These are phyloP conservation scores for Monochamus saltuarius DNA, from an alignment of 1,140 invertebrate genomes.

Conservation along the genomic window DNA sequence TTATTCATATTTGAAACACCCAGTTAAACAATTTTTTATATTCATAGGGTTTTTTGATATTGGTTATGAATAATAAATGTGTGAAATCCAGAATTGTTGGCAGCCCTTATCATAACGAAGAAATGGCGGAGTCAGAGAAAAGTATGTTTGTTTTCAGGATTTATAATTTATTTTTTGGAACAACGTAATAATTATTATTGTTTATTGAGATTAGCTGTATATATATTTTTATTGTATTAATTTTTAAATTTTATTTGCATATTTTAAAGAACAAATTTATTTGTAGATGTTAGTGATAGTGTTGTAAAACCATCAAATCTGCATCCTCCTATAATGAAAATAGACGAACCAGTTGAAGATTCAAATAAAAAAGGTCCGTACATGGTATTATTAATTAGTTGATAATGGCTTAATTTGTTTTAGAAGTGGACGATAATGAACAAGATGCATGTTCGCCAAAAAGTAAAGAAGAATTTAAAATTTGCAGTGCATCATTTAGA, in stretches of 20 bases:
- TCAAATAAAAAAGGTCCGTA: constrained; percentile 33
- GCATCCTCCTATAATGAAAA: constrained; percentile 44
- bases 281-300: neutral
- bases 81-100: neutral
- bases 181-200: neutral
- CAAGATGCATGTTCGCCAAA: constrained; percentile 25
- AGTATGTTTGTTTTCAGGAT: constrained; percentile 23
- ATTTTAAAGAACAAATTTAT: neutral
- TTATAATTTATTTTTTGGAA: neutral
- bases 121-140: constrained; percentile 26
- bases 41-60: too few species aligned
- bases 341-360: constrained; percentile 41
- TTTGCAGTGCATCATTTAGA: constrained; percentile 27
- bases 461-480: constrained; percentile 28
- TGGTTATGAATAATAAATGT: too few species aligned
- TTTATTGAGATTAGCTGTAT: neutral
- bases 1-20: too few species aligned
- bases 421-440: constrained; percentile 37
- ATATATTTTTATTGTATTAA: neutral
- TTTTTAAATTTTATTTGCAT: neutral
- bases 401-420: constrained; percentile 18
- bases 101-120: constrained; percentile 7
- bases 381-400: neutral
- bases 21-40: too few species aligned
- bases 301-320: constrained; percentile 18